Percentiles rank a stretch among this genome's conserved stretches.
Conservation (phyloP, 2,888 invertebrate species). For the Chromoteleia sp. region DNA sequence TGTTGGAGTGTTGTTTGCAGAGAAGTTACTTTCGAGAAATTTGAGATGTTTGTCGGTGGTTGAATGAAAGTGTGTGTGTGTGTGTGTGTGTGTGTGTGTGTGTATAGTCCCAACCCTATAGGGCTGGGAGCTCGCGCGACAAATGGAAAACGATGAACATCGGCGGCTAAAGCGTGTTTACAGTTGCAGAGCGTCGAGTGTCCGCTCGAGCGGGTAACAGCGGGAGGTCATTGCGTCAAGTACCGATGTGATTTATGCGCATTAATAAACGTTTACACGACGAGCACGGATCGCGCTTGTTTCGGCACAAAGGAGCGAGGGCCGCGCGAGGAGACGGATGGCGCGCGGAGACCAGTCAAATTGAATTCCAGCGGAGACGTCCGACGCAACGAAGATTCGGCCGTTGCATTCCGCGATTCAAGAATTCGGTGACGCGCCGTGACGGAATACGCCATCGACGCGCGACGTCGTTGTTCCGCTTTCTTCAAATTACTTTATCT, state of each 20-base stretch:
- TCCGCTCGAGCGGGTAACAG: conserved; percentile 63
- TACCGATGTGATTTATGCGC: conserved; percentile 78
- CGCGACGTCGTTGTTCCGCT: conserved; percentile 44
- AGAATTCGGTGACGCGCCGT: conserved; percentile 61
- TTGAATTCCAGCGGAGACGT: conserved; percentile 79
- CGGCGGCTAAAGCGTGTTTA: conserved; percentile 70
- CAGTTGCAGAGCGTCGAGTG: conserved; percentile 63
- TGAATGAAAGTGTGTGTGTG: conserved; percentile 30
- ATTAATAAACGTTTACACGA: conserved; percentile 79
- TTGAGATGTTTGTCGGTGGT: conserved; percentile 50
- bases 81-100: no score
- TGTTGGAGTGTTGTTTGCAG: conserved; percentile 52
- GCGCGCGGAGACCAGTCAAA: conserved; percentile 80
- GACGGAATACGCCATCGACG: conserved; percentile 51
- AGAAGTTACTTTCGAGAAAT: conserved; percentile 61
- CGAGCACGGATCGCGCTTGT: conserved; percentile 61
- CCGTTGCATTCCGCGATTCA: conserved; percentile 72
- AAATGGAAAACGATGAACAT: conserved; percentile 69
- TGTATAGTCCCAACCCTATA: no score
- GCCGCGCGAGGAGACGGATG: conserved; percentile 69
- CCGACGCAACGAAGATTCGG: conserved; percentile 69
- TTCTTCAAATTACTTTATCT: no score
- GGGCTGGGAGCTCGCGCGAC: conserved; percentile 18
- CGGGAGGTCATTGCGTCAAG: conserved; percentile 74
- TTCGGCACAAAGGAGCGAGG: conserved; percentile 69